Base-by-base conservation (phyloP, 2,113 vertebrate species). In the Serinus canaria region DNA sequence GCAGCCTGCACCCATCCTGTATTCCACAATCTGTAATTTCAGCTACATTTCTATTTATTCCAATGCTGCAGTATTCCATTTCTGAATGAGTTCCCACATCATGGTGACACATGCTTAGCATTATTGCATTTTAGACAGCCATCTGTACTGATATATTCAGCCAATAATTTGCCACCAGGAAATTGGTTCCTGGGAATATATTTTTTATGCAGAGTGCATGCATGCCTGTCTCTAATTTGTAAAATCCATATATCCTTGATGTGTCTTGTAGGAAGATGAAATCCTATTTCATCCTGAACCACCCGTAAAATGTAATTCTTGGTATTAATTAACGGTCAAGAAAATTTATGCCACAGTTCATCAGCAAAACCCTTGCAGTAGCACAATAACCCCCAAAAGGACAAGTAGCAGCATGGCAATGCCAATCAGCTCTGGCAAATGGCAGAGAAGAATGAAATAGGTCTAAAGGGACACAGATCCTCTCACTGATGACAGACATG, bases 21-120 rank as follows among this genome's bases (percentile, higher is more conserved):
- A 97, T 92, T 93, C 94, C 90, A 94, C 92, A 97, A 74, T 95
- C 90, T 96, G 89, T 96, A 96, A 95, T 94, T 97, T 97, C 95
- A 96, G 95, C 70, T 93, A 94, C 93, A 93, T 92, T 91, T 95
- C 96, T 96, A 95, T 94, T 92, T 95, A 94, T 94, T 96, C 86
- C 89, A 95, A 64, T 94, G 89, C 91, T 92, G 87, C 91, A 92
- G 80, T 33, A 92, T 95, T 96, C 95, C 96, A 90, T 91, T 95
- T 94, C 94, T 94, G 95, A 95, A 90, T 96, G 93, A 96, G 95
- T 94, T 94, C 94, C 92, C 81, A 95, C 91, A 97, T 96, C 92
- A 94, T 82, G 91, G 93, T 97, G 94, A 93, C 89, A 96, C 84
- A 95, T 96, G 92, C 91, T 94, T 94, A 93, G 89, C 92, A 96